Evolutionary conservation across 30 jellyfish, hydroid and myxozoan species (phyloP).

Genomic region (Aurelia aurita): DNA sequence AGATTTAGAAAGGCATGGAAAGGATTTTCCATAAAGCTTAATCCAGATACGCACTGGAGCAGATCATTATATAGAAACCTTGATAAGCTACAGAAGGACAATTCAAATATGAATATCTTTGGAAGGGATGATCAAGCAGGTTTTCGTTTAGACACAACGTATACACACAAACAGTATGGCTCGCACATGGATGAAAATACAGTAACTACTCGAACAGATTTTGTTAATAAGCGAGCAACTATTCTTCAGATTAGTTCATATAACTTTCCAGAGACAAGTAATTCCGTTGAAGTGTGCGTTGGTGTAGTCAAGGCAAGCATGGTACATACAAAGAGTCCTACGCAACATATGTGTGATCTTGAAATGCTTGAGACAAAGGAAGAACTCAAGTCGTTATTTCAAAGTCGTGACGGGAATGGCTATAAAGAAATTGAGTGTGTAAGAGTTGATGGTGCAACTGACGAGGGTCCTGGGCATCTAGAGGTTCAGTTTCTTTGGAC

Average conservation of each 20-base stretch:
- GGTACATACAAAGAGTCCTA: neutral
- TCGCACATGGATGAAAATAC: slow-evolving; percentile 1
- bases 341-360: slow-evolving; percentile 7
- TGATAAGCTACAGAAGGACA: slow-evolving; percentile 4
- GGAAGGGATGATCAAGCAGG: slow-evolving; percentile 14
- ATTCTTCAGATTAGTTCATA: neutral
- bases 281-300: slow-evolving; percentile 5
- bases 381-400: neutral
- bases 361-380: slow-evolving; percentile 12
- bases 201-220: slow-evolving; percentile 16
- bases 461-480: slow-evolving; percentile 6
- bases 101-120: neutral
- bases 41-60: slow-evolving; percentile 8
- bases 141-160: neutral
- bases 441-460: slow-evolving; percentile 19
- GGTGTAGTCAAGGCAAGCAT: slow-evolving; percentile 8
- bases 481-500: slow-evolving; percentile 25
- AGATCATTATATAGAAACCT: slow-evolving; percentile 1
- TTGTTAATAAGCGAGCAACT: neutral
- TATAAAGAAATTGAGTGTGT: slow-evolving; percentile 2
- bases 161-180: slow-evolving; percentile 2
- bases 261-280: slow-evolving; percentile 9
- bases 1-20: slow-evolving; percentile 8
- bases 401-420: neutral
- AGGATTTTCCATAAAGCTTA: slow-evolving; percentile 7